Base-by-base conservation (phyloP, 2,113 vertebrate species). In the Cebidichthys violaceus region DNA sequence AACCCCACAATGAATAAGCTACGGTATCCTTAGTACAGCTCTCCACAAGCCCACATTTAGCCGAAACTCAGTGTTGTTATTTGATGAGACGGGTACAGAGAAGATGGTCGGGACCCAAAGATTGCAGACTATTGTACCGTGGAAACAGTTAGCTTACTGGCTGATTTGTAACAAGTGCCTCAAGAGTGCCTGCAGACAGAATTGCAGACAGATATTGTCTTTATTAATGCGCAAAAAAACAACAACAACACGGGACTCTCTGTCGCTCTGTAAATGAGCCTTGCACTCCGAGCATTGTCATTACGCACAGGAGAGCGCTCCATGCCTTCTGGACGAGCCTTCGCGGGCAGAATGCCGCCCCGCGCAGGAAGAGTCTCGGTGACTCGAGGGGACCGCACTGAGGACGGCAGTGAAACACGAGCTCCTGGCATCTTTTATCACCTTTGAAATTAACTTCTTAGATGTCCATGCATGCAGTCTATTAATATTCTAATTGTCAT, bases 271-370 rank as follows among this genome's bases (percentile, higher is more conserved):
- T 39, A 29, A 9, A 3, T 24, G 71, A 55, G 79, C 73, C 27
- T 65, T 47, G 55, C 73, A 72, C 24, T 61, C 77, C 52, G 20
- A 47, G n/a, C 79, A 57, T 86, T 86, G 82, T 90, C 92, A 88
- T 92, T 92, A 85, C 91, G 89, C 91, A 78, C 90, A 59, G 74
- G 41, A 43, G 73, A 69, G 78, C 83, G 77, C 83, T 81, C 86
- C 80, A 77, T 85, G 72, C 70, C 75, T 71, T 0, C 15, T 75
- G 66, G 47, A 70, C 70, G 70, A 77, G 77, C 45, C 33, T 71
- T 70, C 65, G 47, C 66, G 43, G 68, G 64, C 76, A 73, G 74
- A 54, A 78, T 85, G 83, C 81, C 82, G 76, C 74, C 4, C 77
- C 64, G 85, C 77, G 62, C 70, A 55, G 24, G 62, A 50, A 67